These are phyloP conservation scores for Polymixis flavicincta DNA, from an alignment of 2,888 invertebrate genomes.

Conservation along the genomic window DNA sequence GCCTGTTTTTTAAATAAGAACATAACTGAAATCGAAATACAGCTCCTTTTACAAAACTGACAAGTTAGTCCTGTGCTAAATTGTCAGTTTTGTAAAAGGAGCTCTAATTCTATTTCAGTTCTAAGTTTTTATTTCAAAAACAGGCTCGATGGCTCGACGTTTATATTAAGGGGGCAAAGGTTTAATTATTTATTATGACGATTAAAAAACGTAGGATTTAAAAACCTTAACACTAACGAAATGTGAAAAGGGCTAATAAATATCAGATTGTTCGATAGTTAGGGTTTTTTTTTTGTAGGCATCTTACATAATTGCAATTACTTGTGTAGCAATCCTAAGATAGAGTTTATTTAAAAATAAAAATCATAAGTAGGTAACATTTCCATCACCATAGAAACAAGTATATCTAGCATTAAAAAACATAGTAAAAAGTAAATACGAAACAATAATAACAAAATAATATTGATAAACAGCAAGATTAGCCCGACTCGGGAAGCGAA, in stretches of 20 bases:
- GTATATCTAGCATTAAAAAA: not conserved
- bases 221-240: no score
- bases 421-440: not conserved
- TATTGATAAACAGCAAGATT: slow-evolving; percentile 84
- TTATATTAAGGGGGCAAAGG: no score
- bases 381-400: not conserved
- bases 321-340: not conserved
- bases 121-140: no score
- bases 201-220: no score
- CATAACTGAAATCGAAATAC: no score
- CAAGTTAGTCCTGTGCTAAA: no score
- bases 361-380: not conserved
- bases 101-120: no score
- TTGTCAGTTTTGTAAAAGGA: no score
- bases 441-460: slow-evolving; percentile 73
- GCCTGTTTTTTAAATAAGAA: no score
- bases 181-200: no score
- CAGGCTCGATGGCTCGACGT: no score
- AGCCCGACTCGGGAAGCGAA: slow-evolving; percentile 68
- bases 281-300: not conserved
- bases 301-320: not conserved
- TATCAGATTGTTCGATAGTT: not conserved
- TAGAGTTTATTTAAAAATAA: not conserved
- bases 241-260: not conserved
- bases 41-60: no score